phyloP scores from a whole-genome alignment of 1,140 invertebrate species.

The Trissolcus basalis region DNA sequence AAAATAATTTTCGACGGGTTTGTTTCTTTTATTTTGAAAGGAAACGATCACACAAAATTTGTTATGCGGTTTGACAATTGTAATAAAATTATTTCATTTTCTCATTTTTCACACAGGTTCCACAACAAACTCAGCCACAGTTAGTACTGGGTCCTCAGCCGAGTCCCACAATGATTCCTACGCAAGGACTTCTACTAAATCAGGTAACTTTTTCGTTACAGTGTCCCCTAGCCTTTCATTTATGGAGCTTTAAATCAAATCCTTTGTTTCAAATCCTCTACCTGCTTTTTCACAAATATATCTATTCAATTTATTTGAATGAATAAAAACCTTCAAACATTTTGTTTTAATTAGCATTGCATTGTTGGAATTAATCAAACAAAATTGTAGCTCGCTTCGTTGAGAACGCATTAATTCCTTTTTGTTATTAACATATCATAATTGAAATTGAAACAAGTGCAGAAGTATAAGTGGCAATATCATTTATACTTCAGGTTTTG shows the following conservation, averaged over 20 bases:
- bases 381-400: too few species aligned
- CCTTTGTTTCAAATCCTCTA: too few species aligned
- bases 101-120: conserved; percentile 61
- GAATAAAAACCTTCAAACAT: too few species aligned
- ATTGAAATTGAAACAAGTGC: background rate
- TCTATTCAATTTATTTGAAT: too few species aligned
- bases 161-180: conserved; percentile 74
- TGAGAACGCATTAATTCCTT: too few species aligned
- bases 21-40: too few species aligned
- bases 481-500: conserved; percentile 67
- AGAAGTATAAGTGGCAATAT: conserved; percentile 17
- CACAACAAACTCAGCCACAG: conserved; percentile 74
- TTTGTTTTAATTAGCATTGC: too few species aligned
- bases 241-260: too few species aligned
- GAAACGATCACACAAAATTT: background rate
- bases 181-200: conserved; percentile 73
- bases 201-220: conserved; percentile 70
- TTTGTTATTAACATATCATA: conserved; percentile 1
- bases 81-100: background rate
- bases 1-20: too few species aligned
- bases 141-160: conserved; percentile 72
- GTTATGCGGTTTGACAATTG: background rate
- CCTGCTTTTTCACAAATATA: too few species aligned
- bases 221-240: background rate
- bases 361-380: too few species aligned